These are phyloP conservation scores for Drosophila suboccidentalis DNA, from an alignment of 2,888 invertebrate genomes.

Conservation along the genomic window DNA sequence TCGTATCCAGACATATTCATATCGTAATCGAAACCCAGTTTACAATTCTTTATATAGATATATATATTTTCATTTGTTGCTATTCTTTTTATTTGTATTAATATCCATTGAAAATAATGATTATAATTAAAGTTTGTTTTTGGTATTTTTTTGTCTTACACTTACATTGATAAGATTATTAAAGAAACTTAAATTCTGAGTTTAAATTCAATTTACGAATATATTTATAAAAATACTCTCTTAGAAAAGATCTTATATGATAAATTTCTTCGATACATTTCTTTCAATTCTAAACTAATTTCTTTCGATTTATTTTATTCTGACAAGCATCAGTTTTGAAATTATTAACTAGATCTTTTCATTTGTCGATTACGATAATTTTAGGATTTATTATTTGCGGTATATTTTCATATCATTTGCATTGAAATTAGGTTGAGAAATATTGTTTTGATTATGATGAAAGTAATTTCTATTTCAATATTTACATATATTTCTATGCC, in stretches of 20 bases:
- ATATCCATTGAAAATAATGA: not conserved
- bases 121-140: not conserved
- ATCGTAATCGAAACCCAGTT: slow-evolving; percentile 43
- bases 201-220: not conserved
- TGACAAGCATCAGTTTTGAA: not conserved
- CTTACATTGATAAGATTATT: too few species aligned
- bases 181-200: too few species aligned
- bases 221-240: not conserved
- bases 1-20: slow-evolving; percentile 44
- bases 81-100: slow-evolving; percentile 11
- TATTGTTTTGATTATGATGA: too few species aligned
- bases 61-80: not conserved
- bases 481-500: slow-evolving; percentile 9
- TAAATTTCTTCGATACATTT: too few species aligned
- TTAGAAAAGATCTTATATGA: too few species aligned
- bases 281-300: not conserved
- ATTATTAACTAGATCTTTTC: not conserved
- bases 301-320: not conserved
- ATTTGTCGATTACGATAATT: slow-evolving; percentile 2
- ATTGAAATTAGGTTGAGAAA: too few species aligned
- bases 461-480: not conserved
- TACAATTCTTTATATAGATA: slow-evolving; percentile 23
- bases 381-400: too few species aligned
- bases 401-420: too few species aligned
- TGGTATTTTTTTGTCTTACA: not conserved